Base-by-base conservation (phyloP, 2,113 vertebrate species). In the Mormyrus lacerda region DNA sequence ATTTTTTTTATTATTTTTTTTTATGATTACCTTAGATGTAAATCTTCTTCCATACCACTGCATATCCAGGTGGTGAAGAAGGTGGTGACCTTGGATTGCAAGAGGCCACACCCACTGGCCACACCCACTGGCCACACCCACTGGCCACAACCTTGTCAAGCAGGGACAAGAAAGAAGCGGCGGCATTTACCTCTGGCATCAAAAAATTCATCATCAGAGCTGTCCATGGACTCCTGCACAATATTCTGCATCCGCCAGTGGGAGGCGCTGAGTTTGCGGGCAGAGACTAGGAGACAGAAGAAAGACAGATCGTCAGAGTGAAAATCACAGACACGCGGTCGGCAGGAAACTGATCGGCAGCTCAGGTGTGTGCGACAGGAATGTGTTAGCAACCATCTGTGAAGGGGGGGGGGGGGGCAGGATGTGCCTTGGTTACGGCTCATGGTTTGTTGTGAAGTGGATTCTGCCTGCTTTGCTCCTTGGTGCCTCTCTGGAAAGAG, bases 171-270 rank as follows among this genome's bases (percentile, higher is more conserved):
- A 79, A 39, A 19, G 5, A 79, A 7, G 73, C 1, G 45, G 88
- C 47, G 73, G 27, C 58, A 96, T 97, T 95, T 92, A 99, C 98
- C 98, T 97, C 97, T 95, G 0, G 98, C 98, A 91, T 99, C 98
- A 9, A 99, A 99, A 96, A 99, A 99, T 94, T 99, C 98, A 91
- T 99, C 98, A 89, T 99, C 98, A 0, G 98, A 99, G 94, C 98
- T 99, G 92, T 98, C 98, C 21, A 98, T 97, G 0, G 98, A 98
- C 92, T 99, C 97, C 3, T 96, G 96, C 31, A 97, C 95, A 88
- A 97, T 95, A n/a, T 96, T 96, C 94, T 96, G 97, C 95, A 97
- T 94, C 92, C 96, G 97, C 97, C 97, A 97, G 89, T 96, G 97
- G 90, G 96, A 48, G 53, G 95, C 92, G 89, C 96, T 96, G 90